Conservation (phyloP, 1,140 invertebrate species). For the Hylyphantes graminicola region DNA sequence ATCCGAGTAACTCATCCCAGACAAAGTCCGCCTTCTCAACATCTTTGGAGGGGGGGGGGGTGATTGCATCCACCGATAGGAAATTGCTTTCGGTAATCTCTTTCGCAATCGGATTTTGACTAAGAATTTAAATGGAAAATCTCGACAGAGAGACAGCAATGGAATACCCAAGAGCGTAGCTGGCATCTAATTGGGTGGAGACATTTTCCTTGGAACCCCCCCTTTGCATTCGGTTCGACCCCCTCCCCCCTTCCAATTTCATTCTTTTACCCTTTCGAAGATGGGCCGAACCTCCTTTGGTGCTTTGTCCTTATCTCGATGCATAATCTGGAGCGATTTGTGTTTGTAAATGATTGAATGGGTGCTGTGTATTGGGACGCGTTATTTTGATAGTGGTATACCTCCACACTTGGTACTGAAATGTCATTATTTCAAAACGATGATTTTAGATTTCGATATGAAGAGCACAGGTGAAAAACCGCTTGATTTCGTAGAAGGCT, state of each 20-base stretch:
- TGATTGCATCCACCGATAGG: slow-evolving; percentile 56
- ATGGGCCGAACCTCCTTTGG: neutral
- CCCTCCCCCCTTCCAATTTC: neutral
- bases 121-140: slow-evolving; percentile 61
- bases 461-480: too few species aligned
- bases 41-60: slow-evolving; percentile 3
- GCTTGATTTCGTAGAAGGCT: too few species aligned
- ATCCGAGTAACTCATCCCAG: slow-evolving; percentile 48
- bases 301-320: slow-evolving; percentile 13
- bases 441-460: too few species aligned
- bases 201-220: slow-evolving; percentile 42
- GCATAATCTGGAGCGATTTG: slow-evolving; percentile 56
- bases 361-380: too few species aligned
- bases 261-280: too few species aligned
- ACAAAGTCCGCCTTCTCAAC: slow-evolving; percentile 12
- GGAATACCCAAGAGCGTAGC: slow-evolving; percentile 52
- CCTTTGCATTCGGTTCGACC: neutral
- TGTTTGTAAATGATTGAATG: slow-evolving; percentile 51
- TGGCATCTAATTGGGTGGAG: slow-evolving; percentile 53
- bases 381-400: too few species aligned
- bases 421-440: neutral
- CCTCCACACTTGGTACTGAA: neutral
- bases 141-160: slow-evolving; percentile 21
- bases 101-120: slow-evolving; percentile 59
- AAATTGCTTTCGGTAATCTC: slow-evolving; percentile 60